phyloP scores from a whole-genome alignment of 2,113 vertebrate species.

The Onychorhynchus coronatus region DNA sequence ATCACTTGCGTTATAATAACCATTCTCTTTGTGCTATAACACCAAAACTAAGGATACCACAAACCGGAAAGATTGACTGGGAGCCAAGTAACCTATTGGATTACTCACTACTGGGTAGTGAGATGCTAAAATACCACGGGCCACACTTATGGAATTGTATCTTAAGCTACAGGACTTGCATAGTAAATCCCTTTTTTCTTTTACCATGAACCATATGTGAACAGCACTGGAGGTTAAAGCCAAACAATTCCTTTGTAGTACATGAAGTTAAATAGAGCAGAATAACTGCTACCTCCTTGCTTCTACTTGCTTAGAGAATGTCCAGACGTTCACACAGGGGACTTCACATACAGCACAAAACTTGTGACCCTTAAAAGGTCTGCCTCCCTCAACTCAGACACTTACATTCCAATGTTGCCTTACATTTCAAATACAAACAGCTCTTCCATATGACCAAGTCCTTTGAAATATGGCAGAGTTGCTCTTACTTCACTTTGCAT shows the following conservation, averaged over 20 bases:
- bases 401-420: not conserved
- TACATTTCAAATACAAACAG: not conserved
- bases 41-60: not conserved
- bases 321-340: not conserved
- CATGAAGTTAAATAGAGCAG: not conserved
- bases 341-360: not conserved
- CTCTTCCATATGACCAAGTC: rapidly evolving
- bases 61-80: not conserved
- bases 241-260: not conserved
- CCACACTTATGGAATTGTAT: not conserved
- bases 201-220: not conserved
- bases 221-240: not conserved
- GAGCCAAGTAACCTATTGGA: not conserved
- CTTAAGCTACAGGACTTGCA: not conserved
- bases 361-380: not conserved
- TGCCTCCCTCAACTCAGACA: not conserved
- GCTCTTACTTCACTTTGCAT: not conserved
- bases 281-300: not conserved
- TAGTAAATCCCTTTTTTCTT: not conserved
- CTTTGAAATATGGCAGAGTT: not conserved
- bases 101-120: no score
- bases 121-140: not conserved
- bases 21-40: not conserved
- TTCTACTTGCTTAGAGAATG: not conserved
- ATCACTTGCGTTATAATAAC: not conserved